phyloP scores from a whole-genome alignment of 2,113 vertebrate species.

The Seriola aureovittata region DNA sequence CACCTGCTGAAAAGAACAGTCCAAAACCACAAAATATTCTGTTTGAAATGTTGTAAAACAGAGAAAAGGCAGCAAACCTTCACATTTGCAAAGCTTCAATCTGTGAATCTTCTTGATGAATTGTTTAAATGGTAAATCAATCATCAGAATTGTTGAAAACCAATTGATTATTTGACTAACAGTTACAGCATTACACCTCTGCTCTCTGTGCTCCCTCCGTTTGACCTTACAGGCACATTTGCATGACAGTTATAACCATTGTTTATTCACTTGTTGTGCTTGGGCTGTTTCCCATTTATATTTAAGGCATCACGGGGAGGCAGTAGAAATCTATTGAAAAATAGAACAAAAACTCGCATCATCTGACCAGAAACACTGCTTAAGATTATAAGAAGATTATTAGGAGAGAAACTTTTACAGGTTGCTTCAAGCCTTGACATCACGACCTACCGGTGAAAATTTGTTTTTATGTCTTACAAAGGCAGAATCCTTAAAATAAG shows the following conservation, averaged over 20 bases:
- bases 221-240: conserved; percentile 66
- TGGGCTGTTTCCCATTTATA: conserved; percentile 43
- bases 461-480: neutral
- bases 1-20: neutral
- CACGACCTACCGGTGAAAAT: neutral
- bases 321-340: conserved; percentile 9
- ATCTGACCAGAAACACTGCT: conserved; percentile 13
- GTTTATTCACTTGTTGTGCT: conserved; percentile 59
- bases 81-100: too few species aligned
- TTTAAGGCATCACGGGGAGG: conserved; percentile 50
- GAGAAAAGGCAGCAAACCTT: too few species aligned
- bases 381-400: neutral
- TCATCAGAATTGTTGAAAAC: neutral
- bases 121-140: too few species aligned
- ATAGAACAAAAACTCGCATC: conserved; percentile 29
- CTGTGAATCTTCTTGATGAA: too few species aligned
- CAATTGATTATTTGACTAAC: neutral
- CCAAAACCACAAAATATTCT: neutral
- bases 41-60: neutral
- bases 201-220: conserved; percentile 8
- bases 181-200: neutral
- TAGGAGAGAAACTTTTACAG: neutral
- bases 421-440: neutral
- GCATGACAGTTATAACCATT: conserved; percentile 70
- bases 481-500: neutral